These are phyloP conservation scores for Osmerus mordax DNA, from an alignment of 2,113 vertebrate species.

Conservation along the genomic window DNA sequence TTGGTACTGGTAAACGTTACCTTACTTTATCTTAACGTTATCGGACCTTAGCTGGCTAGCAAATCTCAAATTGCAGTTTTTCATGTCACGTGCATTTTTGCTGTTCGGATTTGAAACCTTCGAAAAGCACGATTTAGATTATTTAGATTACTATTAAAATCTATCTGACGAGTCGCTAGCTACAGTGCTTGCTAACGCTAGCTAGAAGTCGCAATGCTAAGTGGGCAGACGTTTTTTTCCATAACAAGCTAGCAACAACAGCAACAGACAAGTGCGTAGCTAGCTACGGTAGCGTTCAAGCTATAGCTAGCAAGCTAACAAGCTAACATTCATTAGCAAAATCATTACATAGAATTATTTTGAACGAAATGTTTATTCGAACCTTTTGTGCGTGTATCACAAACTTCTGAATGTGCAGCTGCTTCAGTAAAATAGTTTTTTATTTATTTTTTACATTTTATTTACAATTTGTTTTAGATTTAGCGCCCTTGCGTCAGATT, in stretches of 20 bases:
- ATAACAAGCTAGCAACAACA: not conserved
- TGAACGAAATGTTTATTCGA: constrained; percentile 43
- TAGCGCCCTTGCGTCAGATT: constrained; percentile 71
- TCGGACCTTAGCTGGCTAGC: not conserved
- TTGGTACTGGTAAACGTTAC: constrained; percentile 16
- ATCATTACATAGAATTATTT: constrained; percentile 23
- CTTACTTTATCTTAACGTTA: constrained; percentile 14
- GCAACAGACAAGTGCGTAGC: constrained; percentile 31
- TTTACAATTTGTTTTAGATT: constrained; percentile 72
- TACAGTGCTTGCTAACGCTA: constrained; percentile 9
- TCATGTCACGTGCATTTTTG: too few species aligned
- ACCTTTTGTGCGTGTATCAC: constrained; percentile 56
- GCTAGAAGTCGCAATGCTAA: constrained; percentile 4
- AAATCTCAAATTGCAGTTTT: too few species aligned
- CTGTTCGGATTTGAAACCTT: too few species aligned
- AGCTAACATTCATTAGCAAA: not conserved
- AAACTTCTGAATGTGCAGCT: constrained; percentile 39
- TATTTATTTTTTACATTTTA: constrained; percentile 70
- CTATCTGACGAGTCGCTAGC: not conserved
- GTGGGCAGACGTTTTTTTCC: not conserved
- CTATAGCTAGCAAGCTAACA: constrained; percentile 49
- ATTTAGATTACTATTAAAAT: too few species aligned
- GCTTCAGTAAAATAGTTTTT: constrained; percentile 46
- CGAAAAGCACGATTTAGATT: too few species aligned
- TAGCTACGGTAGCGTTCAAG: constrained; percentile 30